Evolutionary conservation across 2,888 invertebrate genomes (phyloP).

Genomic region (Caenorhabditis doughertyi): DNA sequence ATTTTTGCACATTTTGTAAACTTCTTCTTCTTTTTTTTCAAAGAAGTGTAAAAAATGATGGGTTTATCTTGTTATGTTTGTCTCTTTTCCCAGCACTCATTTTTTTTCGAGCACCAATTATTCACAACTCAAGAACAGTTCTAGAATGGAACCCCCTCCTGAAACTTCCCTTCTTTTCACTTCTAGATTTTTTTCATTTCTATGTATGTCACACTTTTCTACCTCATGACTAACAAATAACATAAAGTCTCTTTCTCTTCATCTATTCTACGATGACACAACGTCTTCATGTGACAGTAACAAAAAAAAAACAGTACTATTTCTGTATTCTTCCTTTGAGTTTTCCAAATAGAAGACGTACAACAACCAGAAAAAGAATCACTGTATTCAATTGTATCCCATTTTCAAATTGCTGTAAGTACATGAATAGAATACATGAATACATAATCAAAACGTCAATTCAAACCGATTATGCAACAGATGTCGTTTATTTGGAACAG

Average conservation of each 20-base stretch:
- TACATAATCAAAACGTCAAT: slow-evolving; percentile 55
- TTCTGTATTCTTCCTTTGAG: slow-evolving; percentile 10
- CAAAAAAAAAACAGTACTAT: slow-evolving; percentile 46
- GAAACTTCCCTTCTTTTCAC: slow-evolving; percentile 18
- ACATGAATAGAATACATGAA: slow-evolving; percentile 61
- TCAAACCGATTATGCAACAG: slow-evolving; percentile 64
- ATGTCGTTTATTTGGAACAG: slow-evolving; percentile 43
- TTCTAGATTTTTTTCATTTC: slow-evolving; percentile 25
- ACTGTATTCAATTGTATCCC: slow-evolving; percentile 12
- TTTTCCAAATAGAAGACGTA: background rate
- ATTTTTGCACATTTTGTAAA: slow-evolving; percentile 1
- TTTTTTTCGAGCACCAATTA: slow-evolving; percentile 21
- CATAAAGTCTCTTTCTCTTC: slow-evolving; percentile 5
- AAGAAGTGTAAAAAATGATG: no score
- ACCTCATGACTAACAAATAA: slow-evolving; percentile 47
- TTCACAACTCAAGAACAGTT: slow-evolving; percentile 10
- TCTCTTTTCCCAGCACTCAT: slow-evolving; percentile 1
- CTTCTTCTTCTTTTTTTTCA: slow-evolving; percentile 6
- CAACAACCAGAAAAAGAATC: background rate
- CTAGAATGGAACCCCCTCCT: no score
- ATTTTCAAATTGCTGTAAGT: background rate
- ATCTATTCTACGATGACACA: slow-evolving; percentile 20
- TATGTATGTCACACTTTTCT: slow-evolving; percentile 28
- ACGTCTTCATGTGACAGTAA: slow-evolving; percentile 24
- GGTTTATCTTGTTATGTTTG: no score